These are phyloP conservation scores for Myiothlypis coronata DNA, from an alignment of 2,797 vertebrate genomes.

Conservation along the genomic window DNA sequence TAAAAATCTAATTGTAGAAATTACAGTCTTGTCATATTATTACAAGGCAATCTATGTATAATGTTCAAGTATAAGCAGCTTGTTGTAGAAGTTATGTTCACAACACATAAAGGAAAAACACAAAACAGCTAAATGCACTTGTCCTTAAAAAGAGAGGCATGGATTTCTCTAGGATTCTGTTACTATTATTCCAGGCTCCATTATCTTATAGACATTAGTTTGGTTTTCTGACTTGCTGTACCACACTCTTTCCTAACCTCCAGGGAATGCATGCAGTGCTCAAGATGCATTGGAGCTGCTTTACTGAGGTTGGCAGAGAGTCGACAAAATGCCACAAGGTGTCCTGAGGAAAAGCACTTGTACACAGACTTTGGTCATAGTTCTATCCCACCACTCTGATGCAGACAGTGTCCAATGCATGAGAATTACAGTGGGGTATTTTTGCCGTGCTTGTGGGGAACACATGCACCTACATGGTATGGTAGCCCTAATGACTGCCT, in stretches of 20 bases:
- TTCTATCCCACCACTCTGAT: neutral
- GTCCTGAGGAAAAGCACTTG: neutral
- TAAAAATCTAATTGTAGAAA: neutral
- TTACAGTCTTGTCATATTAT: neutral
- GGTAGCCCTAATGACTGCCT: neutral
- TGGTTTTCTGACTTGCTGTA: neutral
- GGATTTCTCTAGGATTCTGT: neutral
- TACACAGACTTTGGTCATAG: neutral
- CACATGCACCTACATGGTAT: neutral
- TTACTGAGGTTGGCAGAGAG: neutral
- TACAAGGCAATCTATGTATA: neutral
- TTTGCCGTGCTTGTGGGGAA: neutral
- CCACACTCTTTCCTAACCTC: neutral
- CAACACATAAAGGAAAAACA: neutral
- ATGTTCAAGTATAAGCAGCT: neutral
- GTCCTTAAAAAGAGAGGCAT: neutral
- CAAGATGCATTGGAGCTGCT: neutral
- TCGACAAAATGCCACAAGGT: neutral
- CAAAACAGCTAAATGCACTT: neutral
- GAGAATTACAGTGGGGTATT: neutral
- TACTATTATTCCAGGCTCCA: neutral
- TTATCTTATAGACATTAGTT: neutral
- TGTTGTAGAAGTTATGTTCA: neutral
- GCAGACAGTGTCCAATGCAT: neutral
- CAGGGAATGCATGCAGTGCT: rapidly evolving